Conservation (phyloP, 2,797 vertebrate genomes). For the Acrocephalus scirpaceus region DNA sequence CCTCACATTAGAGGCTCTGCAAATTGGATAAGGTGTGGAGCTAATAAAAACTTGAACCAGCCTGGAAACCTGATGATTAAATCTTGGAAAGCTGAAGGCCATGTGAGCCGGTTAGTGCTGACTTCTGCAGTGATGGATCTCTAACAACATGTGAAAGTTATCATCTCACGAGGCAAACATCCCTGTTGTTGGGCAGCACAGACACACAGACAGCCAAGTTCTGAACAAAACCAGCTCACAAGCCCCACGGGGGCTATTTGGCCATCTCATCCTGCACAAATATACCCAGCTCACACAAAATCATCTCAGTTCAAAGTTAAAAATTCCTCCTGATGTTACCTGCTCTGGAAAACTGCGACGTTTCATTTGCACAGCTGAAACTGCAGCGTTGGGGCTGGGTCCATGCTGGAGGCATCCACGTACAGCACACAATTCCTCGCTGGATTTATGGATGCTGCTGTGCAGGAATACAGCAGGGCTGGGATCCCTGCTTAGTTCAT, state of each 20-base stretch:
- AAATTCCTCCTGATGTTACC: neutral
- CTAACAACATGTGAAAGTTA: slow-evolving; percentile 19
- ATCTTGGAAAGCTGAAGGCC: neutral
- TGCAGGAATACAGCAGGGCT: neutral
- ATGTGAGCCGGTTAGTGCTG: neutral
- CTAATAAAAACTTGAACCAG: slow-evolving; percentile 3
- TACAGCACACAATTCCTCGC: neutral
- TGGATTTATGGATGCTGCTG: neutral
- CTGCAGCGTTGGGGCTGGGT: neutral
- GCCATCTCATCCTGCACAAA: neutral
- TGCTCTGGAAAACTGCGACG: neutral
- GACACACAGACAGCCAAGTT: neutral
- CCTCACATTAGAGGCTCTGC: neutral
- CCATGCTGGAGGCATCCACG: neutral
- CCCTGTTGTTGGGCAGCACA: neutral
- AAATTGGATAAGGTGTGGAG: neutral
- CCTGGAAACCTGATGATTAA: neutral
- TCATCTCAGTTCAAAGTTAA: neutral
- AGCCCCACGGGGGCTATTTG: neutral
- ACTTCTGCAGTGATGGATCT: neutral
- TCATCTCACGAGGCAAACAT: neutral
- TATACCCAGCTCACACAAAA: neutral
- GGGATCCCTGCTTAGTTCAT: neutral
- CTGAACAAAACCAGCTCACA: neutral
- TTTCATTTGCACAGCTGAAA: neutral